These are phyloP conservation scores for Trachops cirrhosus DNA, from an alignment of 2,797 vertebrate genomes.

Conservation along the genomic window DNA sequence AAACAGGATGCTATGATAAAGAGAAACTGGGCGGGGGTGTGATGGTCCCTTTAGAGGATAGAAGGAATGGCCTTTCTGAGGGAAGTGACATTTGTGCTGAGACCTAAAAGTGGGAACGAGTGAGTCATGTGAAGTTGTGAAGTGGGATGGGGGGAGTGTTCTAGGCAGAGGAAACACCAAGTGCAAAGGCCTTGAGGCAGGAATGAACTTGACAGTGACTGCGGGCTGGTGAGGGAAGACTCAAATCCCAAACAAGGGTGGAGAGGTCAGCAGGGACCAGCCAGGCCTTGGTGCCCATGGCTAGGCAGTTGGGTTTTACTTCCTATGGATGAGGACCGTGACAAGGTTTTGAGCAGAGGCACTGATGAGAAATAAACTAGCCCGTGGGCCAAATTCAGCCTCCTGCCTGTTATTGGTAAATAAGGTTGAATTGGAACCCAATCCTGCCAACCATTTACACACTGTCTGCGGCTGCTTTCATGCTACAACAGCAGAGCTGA, in stretches of 20 bases:
- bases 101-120: not conserved
- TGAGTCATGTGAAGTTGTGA: not conserved
- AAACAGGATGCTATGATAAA: not conserved
- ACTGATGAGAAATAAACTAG: not conserved
- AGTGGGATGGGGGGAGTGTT: not conserved
- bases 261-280: not conserved
- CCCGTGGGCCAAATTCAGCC: rapidly evolving
- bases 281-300: too few relatives aligned
- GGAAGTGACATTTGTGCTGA: not conserved
- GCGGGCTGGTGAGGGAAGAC: not conserved
- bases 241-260: not conserved
- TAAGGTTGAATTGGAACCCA: not conserved
- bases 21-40: not conserved
- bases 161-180: not conserved
- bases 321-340: not conserved
- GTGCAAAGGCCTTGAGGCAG: not conserved
- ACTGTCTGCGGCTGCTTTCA: not conserved
- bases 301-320: not conserved
- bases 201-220: not conserved
- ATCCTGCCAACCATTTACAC: not conserved
- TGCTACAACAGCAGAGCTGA: not conserved
- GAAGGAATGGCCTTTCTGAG: not conserved
- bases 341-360: not conserved
- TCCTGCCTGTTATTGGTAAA: not conserved
- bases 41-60: not conserved